Evolutionary conservation across 2,113 vertebrate genomes (phyloP).

Genomic region (Sturnira hondurensis): DNA sequence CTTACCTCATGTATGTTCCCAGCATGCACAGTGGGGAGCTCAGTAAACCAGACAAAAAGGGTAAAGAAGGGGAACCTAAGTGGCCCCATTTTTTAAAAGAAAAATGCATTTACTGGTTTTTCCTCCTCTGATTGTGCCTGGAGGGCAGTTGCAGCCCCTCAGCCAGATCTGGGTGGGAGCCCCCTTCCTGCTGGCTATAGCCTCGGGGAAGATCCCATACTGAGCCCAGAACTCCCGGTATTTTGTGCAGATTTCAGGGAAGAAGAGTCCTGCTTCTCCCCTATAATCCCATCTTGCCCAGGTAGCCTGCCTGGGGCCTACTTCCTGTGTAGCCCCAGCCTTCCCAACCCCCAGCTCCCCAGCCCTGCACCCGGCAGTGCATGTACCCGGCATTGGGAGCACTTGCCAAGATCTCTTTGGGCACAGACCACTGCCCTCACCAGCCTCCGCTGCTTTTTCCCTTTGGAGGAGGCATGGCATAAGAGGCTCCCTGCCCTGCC

Average conservation of each 20-base stretch:
- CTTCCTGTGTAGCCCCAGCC: background rate
- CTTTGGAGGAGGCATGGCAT: background rate
- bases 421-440: background rate
- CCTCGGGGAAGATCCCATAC: too few species aligned
- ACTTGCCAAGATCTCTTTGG: background rate
- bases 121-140: background rate
- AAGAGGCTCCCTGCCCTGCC: background rate
- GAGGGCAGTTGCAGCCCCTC: background rate
- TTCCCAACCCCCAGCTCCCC: too few species aligned
- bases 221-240: background rate
- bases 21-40: background rate
- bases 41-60: background rate
- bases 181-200: too few species aligned
- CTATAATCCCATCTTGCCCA: background rate
- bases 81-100: background rate
- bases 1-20: too few species aligned
- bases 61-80: background rate
- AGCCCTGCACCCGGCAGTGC: background rate
- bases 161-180: too few species aligned
- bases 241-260: background rate
- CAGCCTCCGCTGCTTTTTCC: background rate
- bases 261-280: background rate
- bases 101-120: background rate
- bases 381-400: background rate
- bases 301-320: background rate